Conservation (phyloP, 2,113 vertebrate species). For the Megaceryle torquata region DNA sequence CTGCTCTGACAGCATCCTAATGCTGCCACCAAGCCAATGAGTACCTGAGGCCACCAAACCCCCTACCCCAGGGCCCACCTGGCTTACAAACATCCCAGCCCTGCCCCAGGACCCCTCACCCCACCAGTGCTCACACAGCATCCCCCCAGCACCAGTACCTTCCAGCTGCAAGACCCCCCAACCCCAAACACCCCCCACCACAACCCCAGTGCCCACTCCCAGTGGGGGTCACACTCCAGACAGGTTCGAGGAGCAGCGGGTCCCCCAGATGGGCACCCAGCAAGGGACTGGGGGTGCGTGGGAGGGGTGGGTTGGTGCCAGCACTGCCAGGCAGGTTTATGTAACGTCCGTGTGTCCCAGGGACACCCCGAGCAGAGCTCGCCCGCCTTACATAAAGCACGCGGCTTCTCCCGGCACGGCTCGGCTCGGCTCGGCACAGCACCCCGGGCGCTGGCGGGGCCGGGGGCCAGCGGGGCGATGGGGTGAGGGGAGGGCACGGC, state of each 20-base stretch:
- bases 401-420: neutral
- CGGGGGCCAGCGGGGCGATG: neutral
- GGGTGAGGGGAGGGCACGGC: neutral
- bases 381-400: neutral
- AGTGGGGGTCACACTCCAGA: neutral
- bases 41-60: accelerated
- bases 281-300: neutral
- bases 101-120: too few species aligned
- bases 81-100: neutral
- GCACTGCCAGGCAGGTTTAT: neutral
- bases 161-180: neutral
- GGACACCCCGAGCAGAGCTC: neutral
- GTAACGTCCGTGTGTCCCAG: neutral
- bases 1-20: accelerated
- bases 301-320: neutral
- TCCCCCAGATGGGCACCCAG: neutral
- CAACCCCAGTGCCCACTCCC: too few species aligned
- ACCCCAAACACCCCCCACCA: neutral
- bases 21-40: accelerated
- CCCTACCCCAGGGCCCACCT: neutral
- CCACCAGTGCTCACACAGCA: neutral
- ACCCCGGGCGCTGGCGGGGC: neutral
- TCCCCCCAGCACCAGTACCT: neutral
- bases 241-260: neutral
- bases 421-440: neutral